phyloP scores from a whole-genome alignment of 2,113 vertebrate genomes.

The Nycticebus coucang region DNA sequence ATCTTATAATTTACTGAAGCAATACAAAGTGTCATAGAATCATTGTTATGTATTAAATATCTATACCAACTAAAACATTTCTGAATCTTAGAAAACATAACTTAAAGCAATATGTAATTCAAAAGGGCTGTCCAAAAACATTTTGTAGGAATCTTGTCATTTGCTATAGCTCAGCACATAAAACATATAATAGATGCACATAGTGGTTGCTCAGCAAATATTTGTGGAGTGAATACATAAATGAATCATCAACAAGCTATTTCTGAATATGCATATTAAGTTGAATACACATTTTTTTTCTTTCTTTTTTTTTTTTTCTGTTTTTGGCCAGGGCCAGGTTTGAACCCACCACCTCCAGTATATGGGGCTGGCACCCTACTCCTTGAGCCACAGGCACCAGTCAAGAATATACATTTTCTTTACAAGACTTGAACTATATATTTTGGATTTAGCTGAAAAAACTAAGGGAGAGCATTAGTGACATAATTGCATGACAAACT shows the following conservation, averaged over 20 bases:
- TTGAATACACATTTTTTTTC: not conserved
- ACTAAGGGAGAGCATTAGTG: not conserved
- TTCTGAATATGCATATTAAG: not conserved
- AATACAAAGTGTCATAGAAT: constrained; percentile 33
- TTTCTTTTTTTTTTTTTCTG: too few species aligned
- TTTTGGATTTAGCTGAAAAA: not conserved
- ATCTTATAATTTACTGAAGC: not conserved
- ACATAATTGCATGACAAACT: not conserved
- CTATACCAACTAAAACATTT: not conserved
- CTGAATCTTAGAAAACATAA: constrained; percentile 11
- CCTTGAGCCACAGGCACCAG: too few species aligned
- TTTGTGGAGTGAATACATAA: not conserved
- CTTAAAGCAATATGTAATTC: not conserved
- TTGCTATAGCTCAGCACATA: not conserved
- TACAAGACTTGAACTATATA: not conserved
- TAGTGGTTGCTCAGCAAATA: not conserved
- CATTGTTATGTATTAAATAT: not conserved
- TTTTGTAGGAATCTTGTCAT: not conserved
- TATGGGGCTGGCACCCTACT: too few species aligned
- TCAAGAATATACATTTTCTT: not conserved
- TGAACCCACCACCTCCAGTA: too few species aligned
- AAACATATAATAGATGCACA: not conserved
- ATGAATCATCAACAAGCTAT: not conserved
- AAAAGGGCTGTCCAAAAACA: not conserved
- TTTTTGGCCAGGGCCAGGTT: too few species aligned